Base-by-base conservation (phyloP, 1,140 invertebrate species). In the Temnothorax longispinosus region DNA sequence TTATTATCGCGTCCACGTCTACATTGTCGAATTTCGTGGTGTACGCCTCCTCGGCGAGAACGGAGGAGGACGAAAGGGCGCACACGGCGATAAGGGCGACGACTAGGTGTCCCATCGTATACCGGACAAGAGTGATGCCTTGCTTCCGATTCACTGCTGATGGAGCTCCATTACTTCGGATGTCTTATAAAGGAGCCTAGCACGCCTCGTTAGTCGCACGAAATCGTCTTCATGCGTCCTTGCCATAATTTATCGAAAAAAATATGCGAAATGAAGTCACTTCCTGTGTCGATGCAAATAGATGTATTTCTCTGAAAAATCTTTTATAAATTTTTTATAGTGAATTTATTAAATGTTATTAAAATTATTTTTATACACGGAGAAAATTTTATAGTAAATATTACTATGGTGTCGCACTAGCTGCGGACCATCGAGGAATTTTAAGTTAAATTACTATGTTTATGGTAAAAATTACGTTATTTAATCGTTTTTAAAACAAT, bases 1-100 rank as follows among this genome's bases (percentile, higher is more conserved):
- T 92, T 58, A 96, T 92, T n/a, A 96, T 93, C 38, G 91, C 50
- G 41, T 96, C 95, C 11, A 96, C 92, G 88, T 96, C 95, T 56
- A 96, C 85, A 88, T 95, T 94, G 87, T 96, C 96, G 89, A 96
- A 96, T 88, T 96, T 96, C 8, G 95, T 96, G 3, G 96, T 95
- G 87, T 96, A 96, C 85, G 91, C 88, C 10, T 93, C 92, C 13
- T 92, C 89, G 41, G 86, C 78, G 65, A 75, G 38, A n/a, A 74
- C 76, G 8, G 15, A 32, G 47, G 60, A 58, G 5, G n/a, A 44
- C 18, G 41, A 56, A 56, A 52, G 21, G 18, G 27, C 21, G 21
- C 72, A 58, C 50, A 60, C 35, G 47, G 60, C 32, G 41, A 74
- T 50, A 32, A 87, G n/a, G 18, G 64, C 47, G 52, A 82, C 60